phyloP scores from a whole-genome alignment of 2,888 invertebrate genomes.

The Carabus problematicus region DNA sequence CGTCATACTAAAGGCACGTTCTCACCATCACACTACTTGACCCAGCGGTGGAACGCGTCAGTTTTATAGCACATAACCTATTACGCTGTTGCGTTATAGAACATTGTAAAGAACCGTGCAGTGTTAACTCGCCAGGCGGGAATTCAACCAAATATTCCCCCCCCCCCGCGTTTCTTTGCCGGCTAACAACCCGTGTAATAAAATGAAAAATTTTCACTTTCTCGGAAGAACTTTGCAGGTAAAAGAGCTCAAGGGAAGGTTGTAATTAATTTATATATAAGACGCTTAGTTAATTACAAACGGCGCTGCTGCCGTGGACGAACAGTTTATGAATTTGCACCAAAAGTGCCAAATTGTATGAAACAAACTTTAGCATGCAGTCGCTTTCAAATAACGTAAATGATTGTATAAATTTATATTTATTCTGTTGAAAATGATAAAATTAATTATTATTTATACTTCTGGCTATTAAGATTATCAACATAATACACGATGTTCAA shows the following conservation, averaged over 20 bases:
- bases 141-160: conserved; percentile 12
- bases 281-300: not conserved
- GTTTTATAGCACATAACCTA: conserved; percentile 29
- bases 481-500: no score
- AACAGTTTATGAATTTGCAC: no score
- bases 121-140: conserved; percentile 4
- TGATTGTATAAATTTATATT: no score
- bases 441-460: no score
- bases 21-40: no score
- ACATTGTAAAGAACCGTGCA: not conserved
- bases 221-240: conserved; percentile 10
- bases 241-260: conserved; percentile 12
- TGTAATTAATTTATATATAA: conserved; percentile 34
- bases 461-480: no score
- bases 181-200: conserved; percentile 24
- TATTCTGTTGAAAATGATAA: no score
- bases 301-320: no score
- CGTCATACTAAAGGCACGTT: conserved; percentile 2
- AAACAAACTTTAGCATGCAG: no score
- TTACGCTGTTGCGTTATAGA: conserved; percentile 16
- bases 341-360: no score
- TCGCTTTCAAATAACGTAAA: no score
- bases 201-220: conserved; percentile 33
- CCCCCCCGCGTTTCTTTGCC: not conserved
- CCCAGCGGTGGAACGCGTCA: conserved; percentile 20